Base-by-base conservation (phyloP, 1,140 invertebrate species). In the Sitodiplosis mosellana region DNA sequence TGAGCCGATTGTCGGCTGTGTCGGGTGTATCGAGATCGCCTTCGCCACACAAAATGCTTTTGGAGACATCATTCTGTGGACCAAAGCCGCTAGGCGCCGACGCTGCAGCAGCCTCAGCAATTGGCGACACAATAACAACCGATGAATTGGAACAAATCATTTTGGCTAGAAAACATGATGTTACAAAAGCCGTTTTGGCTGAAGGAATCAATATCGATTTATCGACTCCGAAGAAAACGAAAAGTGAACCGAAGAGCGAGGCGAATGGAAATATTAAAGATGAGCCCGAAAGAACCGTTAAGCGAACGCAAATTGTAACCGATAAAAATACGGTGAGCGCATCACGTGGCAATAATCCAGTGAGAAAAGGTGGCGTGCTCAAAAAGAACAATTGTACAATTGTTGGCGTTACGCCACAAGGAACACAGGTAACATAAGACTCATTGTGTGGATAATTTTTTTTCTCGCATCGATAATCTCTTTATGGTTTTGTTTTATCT, bases 51-150 rank as follows among this genome's bases (percentile, higher is more conserved):
- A 83, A 82, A 64, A 88, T 87, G 74, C 66, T 88, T 18, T 68
- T 89, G 18, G 86, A 89, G 66, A 90, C 86, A 0, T 89, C 85
- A 0, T 90, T 90, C 59, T 89, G 85, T 57, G 87, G 87, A 0
- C 80, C 77, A 44, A 85, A 83, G 55, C 78, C 81, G 0, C 65
- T 76, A n/a, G 71, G 75, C 51, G 3, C 27, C 10, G 27, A 10
- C 27, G 10, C 10, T 27, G 27, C 27, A 5, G 10, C 10, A 5
- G 67, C 61, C 27, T 68, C 69, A 21, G 64, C 62, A 2, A 54
- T 52, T 34, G n/a, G n/a, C n/a, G 53, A 44, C 2, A 49, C 17
- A 2, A 37, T 27, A 0, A 63, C 66, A 19, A 67, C 68, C 44
- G 73, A 77, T 43, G 70, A 75, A 33, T 64, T 81, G 3, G 78